Evolutionary conservation across 2,888 invertebrate genomes (phyloP).

Genomic region (Balanococcus diminutus): DNA sequence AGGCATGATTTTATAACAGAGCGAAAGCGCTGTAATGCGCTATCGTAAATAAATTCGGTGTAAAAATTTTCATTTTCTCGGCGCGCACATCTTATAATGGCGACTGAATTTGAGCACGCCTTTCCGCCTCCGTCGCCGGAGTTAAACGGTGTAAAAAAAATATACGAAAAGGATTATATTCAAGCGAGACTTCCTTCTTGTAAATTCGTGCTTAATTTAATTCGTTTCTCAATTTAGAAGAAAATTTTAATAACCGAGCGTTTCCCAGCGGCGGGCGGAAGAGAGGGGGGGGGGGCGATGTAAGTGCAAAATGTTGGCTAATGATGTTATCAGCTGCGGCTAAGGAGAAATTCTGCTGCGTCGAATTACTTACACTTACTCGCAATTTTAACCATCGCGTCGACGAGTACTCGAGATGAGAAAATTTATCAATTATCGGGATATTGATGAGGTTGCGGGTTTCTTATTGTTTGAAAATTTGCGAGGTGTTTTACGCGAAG

Average conservation of each 20-base stretch:
- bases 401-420: background rate
- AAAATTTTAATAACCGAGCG: slow-evolving; percentile 35
- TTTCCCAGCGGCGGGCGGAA: background rate
- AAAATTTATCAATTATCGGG: background rate
- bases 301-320: background rate
- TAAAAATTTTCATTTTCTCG: slow-evolving; percentile 30
- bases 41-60: slow-evolving; percentile 26
- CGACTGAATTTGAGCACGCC: slow-evolving; percentile 9
- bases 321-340: background rate
- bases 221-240: slow-evolving; percentile 17
- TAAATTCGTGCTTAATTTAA: slow-evolving; percentile 44
- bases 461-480: background rate
- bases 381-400: background rate
- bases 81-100: background rate
- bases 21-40: background rate
- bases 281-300: no score
- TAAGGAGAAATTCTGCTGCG: background rate
- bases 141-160: background rate
- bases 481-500: no score
- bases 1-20: background rate
- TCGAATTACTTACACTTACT: background rate
- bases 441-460: background rate
- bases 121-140: background rate
- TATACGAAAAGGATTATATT: slow-evolving; percentile 23
- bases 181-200: background rate